A percentile compares a stretch with the other conserved stretches of the same genome.
These are phyloP conservation scores for Callipepla squamata DNA, from an alignment of 2,113 vertebrate species.

Conservation along the genomic window DNA sequence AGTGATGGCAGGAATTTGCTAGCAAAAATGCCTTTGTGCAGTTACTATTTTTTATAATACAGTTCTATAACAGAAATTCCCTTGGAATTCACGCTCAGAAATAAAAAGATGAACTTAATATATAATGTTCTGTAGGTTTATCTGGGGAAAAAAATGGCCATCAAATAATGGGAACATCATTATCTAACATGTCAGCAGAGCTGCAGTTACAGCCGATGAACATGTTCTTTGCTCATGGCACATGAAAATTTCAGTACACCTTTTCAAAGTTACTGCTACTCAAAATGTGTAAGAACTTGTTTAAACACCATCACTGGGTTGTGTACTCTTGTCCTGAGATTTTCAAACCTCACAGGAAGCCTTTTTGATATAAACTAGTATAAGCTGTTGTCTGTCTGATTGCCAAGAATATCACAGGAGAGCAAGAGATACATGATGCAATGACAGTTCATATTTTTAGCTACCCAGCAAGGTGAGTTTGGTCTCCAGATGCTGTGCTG, in stretches of 20 bases:
- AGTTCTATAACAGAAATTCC: neutral
- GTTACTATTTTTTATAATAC: neutral
- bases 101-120: neutral
- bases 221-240: neutral
- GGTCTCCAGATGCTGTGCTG: conserved; percentile 81
- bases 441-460: conserved; percentile 59
- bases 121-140: neutral
- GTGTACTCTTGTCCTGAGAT: neutral
- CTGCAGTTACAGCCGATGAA: neutral
- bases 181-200: neutral
- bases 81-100: neutral
- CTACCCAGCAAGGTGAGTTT: conserved; percentile 86
- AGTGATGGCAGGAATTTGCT: neutral
- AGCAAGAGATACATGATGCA: neutral
- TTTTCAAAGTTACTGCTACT: neutral
- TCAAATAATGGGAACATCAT: neutral
- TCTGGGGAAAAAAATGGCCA: neutral
- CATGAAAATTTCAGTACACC: neutral
- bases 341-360: conserved; percentile 19
- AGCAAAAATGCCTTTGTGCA: neutral
- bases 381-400: conserved; percentile 1
- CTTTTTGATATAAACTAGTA: conserved; percentile 25
- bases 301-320: neutral
- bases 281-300: neutral
- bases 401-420: conserved; percentile 20